Evolutionary conservation across 2,113 vertebrate genomes (phyloP).

Genomic region (Phalacrocorax carbo): DNA sequence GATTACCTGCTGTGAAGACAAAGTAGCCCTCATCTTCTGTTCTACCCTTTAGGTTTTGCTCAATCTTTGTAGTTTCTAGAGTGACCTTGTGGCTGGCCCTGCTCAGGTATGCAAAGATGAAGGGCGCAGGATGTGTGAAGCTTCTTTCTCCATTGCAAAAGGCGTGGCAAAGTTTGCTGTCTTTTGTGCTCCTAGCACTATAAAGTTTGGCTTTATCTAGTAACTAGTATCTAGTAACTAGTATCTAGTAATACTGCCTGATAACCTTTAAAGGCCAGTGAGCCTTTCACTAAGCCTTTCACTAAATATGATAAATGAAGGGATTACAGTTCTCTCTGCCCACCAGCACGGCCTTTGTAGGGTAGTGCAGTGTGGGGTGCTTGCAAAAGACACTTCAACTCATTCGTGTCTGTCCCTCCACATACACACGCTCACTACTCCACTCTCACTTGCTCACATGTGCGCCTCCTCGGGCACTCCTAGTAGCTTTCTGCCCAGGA

Average conservation of each 20-base stretch:
- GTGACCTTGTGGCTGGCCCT: neutral
- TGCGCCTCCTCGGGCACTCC: neutral
- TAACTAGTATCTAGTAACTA: neutral
- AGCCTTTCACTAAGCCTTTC: neutral
- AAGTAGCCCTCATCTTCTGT: neutral
- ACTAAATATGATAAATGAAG: neutral
- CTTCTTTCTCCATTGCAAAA: neutral
- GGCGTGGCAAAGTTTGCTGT: accelerated
- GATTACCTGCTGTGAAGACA: neutral
- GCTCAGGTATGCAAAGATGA: neutral
- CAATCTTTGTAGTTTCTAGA: neutral
- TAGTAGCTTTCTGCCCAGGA: neutral
- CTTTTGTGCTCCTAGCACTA: neutral
- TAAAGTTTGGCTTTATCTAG: neutral
- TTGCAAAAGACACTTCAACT: neutral
- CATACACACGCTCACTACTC: neutral
- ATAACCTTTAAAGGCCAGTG: neutral
- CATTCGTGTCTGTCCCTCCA: neutral
- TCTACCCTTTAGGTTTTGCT: neutral
- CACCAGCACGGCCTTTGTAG: neutral
- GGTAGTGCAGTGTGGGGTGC: neutral
- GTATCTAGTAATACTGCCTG: neutral
- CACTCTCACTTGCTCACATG: neutral
- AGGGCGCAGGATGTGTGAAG: neutral
- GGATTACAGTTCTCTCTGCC: neutral